phyloP scores from a whole-genome alignment of 1,140 invertebrate species.

The Neodiprion fabricii region DNA sequence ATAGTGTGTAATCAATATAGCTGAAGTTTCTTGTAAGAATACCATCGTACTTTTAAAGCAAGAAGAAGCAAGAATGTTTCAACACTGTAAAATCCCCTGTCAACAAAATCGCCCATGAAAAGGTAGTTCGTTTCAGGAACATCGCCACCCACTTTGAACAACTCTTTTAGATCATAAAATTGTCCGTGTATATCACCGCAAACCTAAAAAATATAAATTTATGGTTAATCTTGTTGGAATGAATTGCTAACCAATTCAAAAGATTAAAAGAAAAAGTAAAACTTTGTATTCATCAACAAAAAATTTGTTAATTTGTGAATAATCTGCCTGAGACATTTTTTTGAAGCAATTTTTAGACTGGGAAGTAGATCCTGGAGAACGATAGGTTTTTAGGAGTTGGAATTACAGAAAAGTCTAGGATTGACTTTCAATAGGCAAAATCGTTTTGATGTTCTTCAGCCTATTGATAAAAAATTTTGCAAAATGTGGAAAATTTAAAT shows the following conservation, averaged over 20 bases:
- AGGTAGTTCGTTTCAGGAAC: conserved; percentile 99
- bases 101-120: conserved; percentile 99
- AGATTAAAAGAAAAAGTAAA: conserved; percentile 20
- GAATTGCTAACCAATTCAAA: conserved; percentile 13
- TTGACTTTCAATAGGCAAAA: no score
- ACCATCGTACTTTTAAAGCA: conserved; percentile 86
- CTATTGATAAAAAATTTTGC: no score
- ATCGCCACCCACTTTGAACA: conserved; percentile 98
- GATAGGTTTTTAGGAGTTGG: no score
- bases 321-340: background rate
- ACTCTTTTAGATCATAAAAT: conserved; percentile 98
- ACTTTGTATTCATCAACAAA: background rate
- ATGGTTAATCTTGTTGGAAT: conserved; percentile 15
- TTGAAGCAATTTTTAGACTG: background rate
- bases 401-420: no score
- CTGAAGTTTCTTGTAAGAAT: no score
- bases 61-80: conserved; percentile 98
- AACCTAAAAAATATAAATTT: conserved; percentile 69
- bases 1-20: no score
- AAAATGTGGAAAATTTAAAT: no score
- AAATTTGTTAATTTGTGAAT: background rate
- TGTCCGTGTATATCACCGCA: conserved; percentile 99
- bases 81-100: conserved; percentile 98
- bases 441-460: no score
- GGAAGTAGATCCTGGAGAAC: no score